Evolutionary conservation across 2,888 invertebrate species (phyloP).

Genomic region (Leptinotarsa peninsularis): DNA sequence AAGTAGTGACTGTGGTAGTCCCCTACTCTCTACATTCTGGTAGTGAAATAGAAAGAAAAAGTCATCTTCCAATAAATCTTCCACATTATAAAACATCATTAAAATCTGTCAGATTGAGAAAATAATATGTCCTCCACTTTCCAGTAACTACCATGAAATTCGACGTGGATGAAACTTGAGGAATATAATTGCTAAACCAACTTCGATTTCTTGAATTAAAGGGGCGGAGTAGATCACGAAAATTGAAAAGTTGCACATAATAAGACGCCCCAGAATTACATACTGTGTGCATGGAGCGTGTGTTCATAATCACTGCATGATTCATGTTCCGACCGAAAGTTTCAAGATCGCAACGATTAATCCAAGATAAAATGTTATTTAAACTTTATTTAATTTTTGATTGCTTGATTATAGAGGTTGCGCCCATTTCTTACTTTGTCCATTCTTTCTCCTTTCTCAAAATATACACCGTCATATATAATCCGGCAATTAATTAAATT

Average conservation of each 20-base stretch:
- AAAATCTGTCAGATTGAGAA: too few species aligned
- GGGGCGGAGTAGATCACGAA: constrained; percentile 44
- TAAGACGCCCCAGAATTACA: constrained; percentile 20
- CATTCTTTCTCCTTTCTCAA: background rate
- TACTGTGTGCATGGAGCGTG: constrained; percentile 24
- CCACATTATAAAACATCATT: too few species aligned
- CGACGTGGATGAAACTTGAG: background rate
- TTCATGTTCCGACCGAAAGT: constrained; percentile 1
- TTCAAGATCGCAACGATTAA: constrained; percentile 23
- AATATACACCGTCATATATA: background rate
- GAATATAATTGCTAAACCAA: constrained; percentile 24
- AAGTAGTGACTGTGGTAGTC: too few species aligned
- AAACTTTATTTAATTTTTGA: constrained; percentile 22
- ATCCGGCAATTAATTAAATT: background rate
- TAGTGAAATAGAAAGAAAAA: too few species aligned
- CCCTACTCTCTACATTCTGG: too few species aligned
- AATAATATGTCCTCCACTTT: too few species aligned
- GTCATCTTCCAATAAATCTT: too few species aligned
- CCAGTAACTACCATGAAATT: background rate
- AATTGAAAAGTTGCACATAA: constrained; percentile 28
- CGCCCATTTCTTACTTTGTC: background rate
- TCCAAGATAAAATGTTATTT: constrained; percentile 21
- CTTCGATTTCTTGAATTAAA: constrained; percentile 37
- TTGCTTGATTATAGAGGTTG: constrained; percentile 22
- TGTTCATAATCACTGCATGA: constrained; percentile 22